These are phyloP conservation scores for Notiomystis cincta DNA, from an alignment of 2,113 vertebrate species.

Conservation along the genomic window DNA sequence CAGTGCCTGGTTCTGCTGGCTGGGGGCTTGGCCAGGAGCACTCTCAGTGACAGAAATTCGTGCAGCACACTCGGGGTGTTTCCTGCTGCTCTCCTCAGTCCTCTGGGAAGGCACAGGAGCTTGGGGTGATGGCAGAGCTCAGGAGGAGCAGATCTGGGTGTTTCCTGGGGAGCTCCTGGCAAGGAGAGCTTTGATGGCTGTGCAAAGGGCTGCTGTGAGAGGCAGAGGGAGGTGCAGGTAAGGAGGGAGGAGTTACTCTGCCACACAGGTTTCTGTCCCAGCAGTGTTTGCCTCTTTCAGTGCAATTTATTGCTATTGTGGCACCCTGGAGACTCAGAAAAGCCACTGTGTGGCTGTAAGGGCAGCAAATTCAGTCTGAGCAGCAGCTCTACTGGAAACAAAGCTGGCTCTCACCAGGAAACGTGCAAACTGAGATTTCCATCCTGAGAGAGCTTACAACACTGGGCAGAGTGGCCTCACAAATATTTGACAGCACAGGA, in stretches of 20 bases:
- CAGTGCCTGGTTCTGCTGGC: background rate
- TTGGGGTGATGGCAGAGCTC: background rate
- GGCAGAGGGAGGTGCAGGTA: background rate
- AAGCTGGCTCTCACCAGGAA: background rate
- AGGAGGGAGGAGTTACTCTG: background rate
- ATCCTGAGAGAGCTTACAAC: background rate
- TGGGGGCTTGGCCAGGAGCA: background rate
- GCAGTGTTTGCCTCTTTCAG: background rate
- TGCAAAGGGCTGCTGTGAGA: fast-evolving
- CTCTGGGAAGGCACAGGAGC: background rate
- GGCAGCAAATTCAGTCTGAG: background rate
- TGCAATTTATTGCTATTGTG: fast-evolving
- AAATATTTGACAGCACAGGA: background rate
- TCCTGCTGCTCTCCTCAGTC: background rate
- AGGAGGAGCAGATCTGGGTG: background rate
- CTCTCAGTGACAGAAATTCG: background rate
- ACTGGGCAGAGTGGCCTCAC: background rate
- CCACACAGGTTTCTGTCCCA: background rate
- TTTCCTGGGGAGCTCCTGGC: background rate
- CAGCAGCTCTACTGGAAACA: background rate
- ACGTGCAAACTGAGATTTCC: background rate
- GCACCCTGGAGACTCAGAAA: background rate
- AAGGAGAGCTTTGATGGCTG: fast-evolving
- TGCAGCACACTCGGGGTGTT: background rate
- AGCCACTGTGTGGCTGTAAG: background rate